Percentiles rank a stretch among this genome's conserved stretches.
Evolutionary conservation across 2,113 vertebrate species (phyloP).

Genomic region (Terrapene triunguis): DNA sequence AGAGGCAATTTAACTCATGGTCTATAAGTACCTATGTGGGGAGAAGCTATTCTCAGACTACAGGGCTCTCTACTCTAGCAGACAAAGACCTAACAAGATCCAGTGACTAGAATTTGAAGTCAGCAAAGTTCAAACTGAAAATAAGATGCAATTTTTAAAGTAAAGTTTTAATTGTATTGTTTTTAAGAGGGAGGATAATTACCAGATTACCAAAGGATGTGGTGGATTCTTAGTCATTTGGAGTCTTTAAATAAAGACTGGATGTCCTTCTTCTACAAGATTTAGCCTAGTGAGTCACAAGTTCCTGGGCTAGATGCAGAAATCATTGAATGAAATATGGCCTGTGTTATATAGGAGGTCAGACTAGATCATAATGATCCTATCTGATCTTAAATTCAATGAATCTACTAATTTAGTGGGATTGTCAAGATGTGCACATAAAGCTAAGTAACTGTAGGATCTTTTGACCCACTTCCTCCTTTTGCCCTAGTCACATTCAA

Average conservation of each 20-base stretch:
- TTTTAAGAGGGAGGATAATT: slow-evolving; percentile 40
- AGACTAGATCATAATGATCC: background rate
- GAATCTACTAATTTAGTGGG: background rate
- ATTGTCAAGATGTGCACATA: background rate
- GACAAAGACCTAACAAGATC: slow-evolving; percentile 19
- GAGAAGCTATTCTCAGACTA: slow-evolving; percentile 37
- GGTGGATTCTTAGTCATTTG: background rate
- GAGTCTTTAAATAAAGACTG: slow-evolving; percentile 57
- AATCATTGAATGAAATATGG: background rate
- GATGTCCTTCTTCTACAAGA: slow-evolving; percentile 52
- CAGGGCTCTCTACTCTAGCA: slow-evolving; percentile 54
- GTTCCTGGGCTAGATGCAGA: slow-evolving; percentile 19
- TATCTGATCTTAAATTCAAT: background rate
- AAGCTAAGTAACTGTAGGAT: background rate
- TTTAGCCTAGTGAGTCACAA: slow-evolving; percentile 30
- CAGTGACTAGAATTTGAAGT: slow-evolving; percentile 48
- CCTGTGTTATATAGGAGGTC: background rate
- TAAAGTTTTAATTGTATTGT: background rate
- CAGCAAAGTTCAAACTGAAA: slow-evolving; percentile 41
- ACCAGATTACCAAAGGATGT: slow-evolving; percentile 43
- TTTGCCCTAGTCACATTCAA: background rate
- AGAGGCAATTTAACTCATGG: slow-evolving; percentile 31
- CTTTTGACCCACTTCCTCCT: background rate
- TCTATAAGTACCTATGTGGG: slow-evolving; percentile 24
- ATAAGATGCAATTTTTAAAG: background rate